These are phyloP conservation scores for Nymphicus hollandicus DNA, from an alignment of 2,113 vertebrate species.

Conservation along the genomic window DNA sequence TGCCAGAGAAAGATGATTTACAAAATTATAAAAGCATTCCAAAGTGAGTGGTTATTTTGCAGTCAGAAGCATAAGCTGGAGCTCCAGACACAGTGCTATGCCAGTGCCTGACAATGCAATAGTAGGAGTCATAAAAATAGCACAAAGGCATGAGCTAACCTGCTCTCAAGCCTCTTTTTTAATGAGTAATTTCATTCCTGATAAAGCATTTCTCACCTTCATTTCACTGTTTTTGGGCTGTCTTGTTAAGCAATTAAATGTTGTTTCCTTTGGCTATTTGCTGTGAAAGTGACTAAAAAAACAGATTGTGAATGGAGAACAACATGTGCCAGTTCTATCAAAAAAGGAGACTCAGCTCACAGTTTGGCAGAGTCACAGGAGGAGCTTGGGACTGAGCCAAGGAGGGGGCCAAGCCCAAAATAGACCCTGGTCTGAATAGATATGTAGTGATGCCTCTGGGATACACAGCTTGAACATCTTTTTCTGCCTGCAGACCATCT, in stretches of 20 bases:
- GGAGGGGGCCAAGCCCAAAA: conserved; percentile 30
- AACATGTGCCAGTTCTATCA: conserved; percentile 34
- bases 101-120: conserved; percentile 25
- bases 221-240: not conserved
- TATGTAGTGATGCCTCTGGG: not conserved
- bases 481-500: conserved; percentile 13
- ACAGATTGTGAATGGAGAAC: conserved; percentile 58
- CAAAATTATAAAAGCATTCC: conserved; percentile 2
- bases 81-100: not conserved
- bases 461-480: not conserved
- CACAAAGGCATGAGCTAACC: not conserved
- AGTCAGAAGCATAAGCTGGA: not conserved
- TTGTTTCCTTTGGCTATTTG: conserved; percentile 23
- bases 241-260: not conserved
- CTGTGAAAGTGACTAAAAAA: conserved; percentile 7
- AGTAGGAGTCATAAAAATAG: conserved; percentile 30
- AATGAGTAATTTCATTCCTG: not conserved
- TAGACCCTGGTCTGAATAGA: conserved; percentile 19
- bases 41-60: not conserved
- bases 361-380: conserved; percentile 20
- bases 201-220: not conserved
- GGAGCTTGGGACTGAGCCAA: not conserved
- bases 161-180: not conserved
- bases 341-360: not conserved
- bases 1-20: not conserved